Evolutionary conservation across 2,797 vertebrate species (phyloP).

Genomic region (Coregonus ussuriensis): DNA sequence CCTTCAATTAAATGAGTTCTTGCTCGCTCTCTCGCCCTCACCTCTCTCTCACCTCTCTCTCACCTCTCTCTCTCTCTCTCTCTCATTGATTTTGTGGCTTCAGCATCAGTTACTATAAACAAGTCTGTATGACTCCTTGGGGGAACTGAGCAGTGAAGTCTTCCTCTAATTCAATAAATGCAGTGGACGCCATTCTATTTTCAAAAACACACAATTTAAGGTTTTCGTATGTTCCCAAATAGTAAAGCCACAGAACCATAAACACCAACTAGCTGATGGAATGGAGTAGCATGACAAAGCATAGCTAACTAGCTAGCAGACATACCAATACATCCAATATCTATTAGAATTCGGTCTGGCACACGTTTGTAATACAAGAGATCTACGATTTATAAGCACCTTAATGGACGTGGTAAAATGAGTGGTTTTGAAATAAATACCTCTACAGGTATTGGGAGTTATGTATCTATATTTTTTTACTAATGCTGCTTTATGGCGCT

Average conservation of each 20-base stretch:
- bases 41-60: slow-evolving; percentile 27
- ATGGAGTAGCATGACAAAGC: neutral
- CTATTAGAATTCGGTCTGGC: neutral
- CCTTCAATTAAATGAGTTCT: slow-evolving; percentile 6
- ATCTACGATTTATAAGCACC: too few species aligned
- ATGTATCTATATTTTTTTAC: too few species aligned
- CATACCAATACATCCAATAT: neutral
- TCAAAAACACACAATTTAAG: neutral
- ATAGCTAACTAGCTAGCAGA: neutral
- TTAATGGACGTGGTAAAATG: too few species aligned
- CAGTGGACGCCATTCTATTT: neutral
- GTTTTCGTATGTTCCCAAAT: neutral
- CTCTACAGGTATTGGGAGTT: too few species aligned
- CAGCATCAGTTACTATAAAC: slow-evolving; percentile 38
- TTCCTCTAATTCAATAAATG: neutral
- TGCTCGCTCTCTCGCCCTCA: too few species aligned
- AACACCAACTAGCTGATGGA: neutral
- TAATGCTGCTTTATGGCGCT: too few species aligned
- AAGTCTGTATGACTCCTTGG: slow-evolving; percentile 25
- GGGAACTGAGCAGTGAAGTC: slow-evolving; percentile 19
- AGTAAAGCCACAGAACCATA: neutral
- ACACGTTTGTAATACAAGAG: too few species aligned
- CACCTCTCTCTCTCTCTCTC: slow-evolving; percentile 44
- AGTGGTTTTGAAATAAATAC: too few species aligned
- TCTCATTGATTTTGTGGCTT: slow-evolving; percentile 51